Evolutionary conservation across 2,888 invertebrate genomes (phyloP), one percentile per base, ranked within the genome.

Genomic region (Caenorhabditis plicata): DNA sequence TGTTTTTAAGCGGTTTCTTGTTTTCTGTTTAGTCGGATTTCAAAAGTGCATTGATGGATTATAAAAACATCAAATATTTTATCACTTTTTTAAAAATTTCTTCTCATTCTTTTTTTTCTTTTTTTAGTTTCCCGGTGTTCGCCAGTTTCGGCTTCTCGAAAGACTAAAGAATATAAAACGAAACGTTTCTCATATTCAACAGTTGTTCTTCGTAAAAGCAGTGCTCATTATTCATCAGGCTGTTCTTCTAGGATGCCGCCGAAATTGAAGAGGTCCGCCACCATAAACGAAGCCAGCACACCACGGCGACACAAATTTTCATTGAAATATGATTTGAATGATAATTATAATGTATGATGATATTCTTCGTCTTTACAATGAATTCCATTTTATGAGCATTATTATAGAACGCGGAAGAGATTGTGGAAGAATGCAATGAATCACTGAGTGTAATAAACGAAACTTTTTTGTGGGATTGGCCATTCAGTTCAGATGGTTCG

Each of bases 381-480:
- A n/a, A n/a, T 27, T 42, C 17, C 13, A 8, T 11, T 22, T 22
- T 44, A 13, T 32, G n/a, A 31, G 43, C 27, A 13, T n/a, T n/a
- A 36, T 9, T n/a, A n/a, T n/a, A n/a, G n/a, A n/a, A n/a, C n/a
- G n/a, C n/a, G n/a, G n/a, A n/a, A n/a, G n/a, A n/a, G n/a, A n/a
- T n/a, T n/a, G n/a, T n/a, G n/a, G n/a, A n/a, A n/a, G n/a, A n/a
- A n/a, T n/a, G n/a, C n/a, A n/a, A n/a, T n/a, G n/a, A n/a, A n/a
- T n/a, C n/a, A n/a, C n/a, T n/a, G n/a, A n/a, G n/a, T n/a, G 54
- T 43, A 13, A 42, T 42, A 44, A 54, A 71, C 25, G 64, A 68
- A 33, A 54, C 61, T 5, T 73, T 77, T 47, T 57, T 68, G 15
- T 77, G 77, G 77, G 73, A 74, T 49, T 77, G 77, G 77, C 73